These are phyloP conservation scores for Neosilurus hyrtlii DNA, from an alignment of 2,797 vertebrate species.

Conservation along the genomic window DNA sequence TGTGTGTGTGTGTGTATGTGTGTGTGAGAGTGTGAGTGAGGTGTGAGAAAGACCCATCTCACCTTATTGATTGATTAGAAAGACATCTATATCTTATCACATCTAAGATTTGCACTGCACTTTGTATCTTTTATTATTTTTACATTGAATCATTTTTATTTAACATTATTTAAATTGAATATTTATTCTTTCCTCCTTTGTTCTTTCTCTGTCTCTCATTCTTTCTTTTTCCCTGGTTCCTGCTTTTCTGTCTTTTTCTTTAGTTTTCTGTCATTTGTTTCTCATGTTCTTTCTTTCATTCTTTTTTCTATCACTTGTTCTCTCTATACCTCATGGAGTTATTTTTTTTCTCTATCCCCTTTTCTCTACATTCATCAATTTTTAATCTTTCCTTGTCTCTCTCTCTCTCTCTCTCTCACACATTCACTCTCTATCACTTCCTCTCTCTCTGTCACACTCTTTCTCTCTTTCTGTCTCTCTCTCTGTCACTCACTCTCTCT, in stretches of 20 bases:
- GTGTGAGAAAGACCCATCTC: neutral
- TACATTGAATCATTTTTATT: neutral
- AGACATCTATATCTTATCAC: neutral
- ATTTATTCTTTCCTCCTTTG: neutral
- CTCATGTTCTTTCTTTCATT: neutral
- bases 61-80: neutral
- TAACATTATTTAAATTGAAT: neutral
- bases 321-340: neutral
- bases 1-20: neutral
- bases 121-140: constrained; percentile 8
- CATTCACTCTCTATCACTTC: too few relatives aligned
- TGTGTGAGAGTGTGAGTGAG: neutral
- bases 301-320: neutral
- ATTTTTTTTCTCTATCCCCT: too few relatives aligned
- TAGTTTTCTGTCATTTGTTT: neutral
- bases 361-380: too few relatives aligned
- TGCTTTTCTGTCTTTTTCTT: neutral
- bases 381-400: too few relatives aligned
- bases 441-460: neutral
- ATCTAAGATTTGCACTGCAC: constrained; percentile 20
- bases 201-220: neutral
- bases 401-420: neutral
- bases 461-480: too few relatives aligned
- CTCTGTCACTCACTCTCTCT: neutral
- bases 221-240: neutral